A percentile compares a stretch with the other conserved stretches of the same genome.
phyloP scores from a whole-genome alignment of 37 sponge, comb jelly and placozoan genomes.

The Aphrocallistes beatrix region DNA sequence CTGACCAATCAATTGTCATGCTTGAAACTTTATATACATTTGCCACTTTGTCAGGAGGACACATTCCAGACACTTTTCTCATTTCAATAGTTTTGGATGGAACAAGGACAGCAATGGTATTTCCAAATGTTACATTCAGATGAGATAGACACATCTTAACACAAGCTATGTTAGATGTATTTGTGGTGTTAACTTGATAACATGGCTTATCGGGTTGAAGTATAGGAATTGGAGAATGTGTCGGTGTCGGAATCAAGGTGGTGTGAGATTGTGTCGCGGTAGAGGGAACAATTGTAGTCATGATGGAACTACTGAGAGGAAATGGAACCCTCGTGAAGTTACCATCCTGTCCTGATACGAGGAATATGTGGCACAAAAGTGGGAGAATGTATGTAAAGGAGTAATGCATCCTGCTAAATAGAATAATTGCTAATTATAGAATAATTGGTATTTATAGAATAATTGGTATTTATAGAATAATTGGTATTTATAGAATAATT shows the following conservation, averaged over 20 bases:
- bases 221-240: neutral
- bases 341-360: neutral
- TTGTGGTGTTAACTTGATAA: neutral
- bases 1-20: neutral
- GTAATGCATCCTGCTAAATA: conserved; percentile 12
- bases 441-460: too few species aligned
- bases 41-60: too few species aligned
- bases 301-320: neutral
- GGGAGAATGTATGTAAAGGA: neutral
- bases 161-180: neutral
- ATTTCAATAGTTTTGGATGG: neutral
- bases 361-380: neutral
- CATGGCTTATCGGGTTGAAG: neutral
- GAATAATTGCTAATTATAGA: too few species aligned
- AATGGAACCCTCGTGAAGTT: neutral
- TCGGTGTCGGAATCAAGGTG: neutral
- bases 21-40: neutral
- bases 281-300: neutral
- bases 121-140: neutral
- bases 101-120: neutral
- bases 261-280: neutral
- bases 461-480: too few species aligned
- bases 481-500: too few species aligned
- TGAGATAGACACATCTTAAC: neutral
- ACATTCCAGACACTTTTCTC: neutral